These are phyloP conservation scores for Molossus molossus DNA, from an alignment of 2,797 vertebrate species.

Conservation along the genomic window DNA sequence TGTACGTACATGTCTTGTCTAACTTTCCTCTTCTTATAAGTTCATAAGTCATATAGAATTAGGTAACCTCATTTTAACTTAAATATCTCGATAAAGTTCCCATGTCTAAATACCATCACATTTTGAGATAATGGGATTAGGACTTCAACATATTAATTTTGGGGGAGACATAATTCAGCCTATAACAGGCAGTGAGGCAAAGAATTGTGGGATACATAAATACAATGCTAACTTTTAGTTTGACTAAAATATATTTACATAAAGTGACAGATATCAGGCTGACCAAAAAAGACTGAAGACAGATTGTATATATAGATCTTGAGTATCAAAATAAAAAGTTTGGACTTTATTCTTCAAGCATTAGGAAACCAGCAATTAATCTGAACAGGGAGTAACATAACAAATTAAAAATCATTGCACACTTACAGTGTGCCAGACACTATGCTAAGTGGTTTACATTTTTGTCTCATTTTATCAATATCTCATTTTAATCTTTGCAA, in stretches of 20 bases:
- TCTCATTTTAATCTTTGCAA: conserved; percentile 48
- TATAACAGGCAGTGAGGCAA: background rate
- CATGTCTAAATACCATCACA: background rate
- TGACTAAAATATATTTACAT: conserved; percentile 10
- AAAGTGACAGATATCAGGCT: conserved; percentile 8
- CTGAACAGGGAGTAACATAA: background rate
- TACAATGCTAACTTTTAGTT: conserved; percentile 36
- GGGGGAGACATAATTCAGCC: background rate
- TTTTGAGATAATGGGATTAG: background rate
- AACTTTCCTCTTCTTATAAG: background rate
- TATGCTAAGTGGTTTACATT: background rate
- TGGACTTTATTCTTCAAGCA: conserved; percentile 10
- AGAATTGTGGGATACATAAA: background rate
- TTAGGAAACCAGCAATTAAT: conserved; percentile 47
- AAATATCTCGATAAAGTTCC: background rate
- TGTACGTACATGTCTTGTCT: background rate
- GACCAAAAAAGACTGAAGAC: background rate
- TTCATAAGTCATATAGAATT: background rate
- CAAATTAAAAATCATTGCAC: background rate
- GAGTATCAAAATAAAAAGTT: background rate
- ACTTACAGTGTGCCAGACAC: background rate
- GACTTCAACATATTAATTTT: background rate
- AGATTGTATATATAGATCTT: conserved; percentile 4
- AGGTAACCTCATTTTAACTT: background rate
- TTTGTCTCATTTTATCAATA: background rate